Conservation (phyloP, 2,888 invertebrate species). For the Tipula vernalis region DNA sequence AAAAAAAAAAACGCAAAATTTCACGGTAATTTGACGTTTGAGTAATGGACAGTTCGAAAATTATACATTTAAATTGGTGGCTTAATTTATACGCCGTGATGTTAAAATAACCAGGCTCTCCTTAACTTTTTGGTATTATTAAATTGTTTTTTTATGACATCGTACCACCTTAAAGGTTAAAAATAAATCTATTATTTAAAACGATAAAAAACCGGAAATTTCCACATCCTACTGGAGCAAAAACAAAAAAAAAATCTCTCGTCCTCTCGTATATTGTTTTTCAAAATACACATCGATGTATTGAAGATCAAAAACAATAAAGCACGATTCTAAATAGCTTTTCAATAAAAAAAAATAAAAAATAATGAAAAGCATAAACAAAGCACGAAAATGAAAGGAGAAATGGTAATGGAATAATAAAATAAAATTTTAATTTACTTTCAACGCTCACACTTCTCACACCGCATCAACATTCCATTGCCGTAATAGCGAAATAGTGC, state of each 20-base stretch:
- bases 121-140: not conserved
- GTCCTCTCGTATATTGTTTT: not conserved
- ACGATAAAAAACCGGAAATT: not conserved
- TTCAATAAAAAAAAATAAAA: not conserved
- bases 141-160: not conserved
- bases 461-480: not conserved
- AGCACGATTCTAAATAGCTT: not conserved
- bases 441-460: not conserved
- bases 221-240: not conserved
- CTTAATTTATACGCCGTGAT: not conserved
- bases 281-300: not conserved
- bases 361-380: not conserved
- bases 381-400: not conserved
- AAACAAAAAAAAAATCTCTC: not conserved
- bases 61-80: not conserved
- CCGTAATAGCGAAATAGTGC: not conserved
- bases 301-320: not conserved
- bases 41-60: too few species aligned
- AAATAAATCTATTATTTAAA: not conserved
- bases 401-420: constrained; percentile 4
- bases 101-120: not conserved
- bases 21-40: too few species aligned
- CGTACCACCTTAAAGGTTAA: not conserved
- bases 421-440: constrained; percentile 4
- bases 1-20: too few species aligned